Percentiles rank a stretch among this genome's conserved stretches.
Evolutionary conservation across 2,113 vertebrate genomes (phyloP).

Genomic region (Lamprotornis superbus): DNA sequence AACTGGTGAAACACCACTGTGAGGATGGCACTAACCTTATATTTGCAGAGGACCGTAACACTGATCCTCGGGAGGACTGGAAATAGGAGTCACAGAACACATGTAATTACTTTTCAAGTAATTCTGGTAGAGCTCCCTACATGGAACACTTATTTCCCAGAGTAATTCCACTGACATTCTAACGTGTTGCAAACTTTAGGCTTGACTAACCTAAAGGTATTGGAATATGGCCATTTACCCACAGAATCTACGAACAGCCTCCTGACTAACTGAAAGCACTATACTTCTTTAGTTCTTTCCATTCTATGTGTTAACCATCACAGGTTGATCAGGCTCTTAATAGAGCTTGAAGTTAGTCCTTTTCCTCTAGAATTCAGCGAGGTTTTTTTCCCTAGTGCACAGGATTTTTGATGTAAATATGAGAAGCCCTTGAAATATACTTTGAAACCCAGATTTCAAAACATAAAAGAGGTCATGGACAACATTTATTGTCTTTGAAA

Average conservation of each 20-base stretch:
- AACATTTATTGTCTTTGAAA: not conserved
- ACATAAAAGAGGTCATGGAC: not conserved
- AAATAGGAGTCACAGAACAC: not conserved
- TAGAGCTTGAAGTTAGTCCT: not conserved
- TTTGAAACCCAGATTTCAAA: not conserved
- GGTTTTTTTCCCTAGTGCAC: not conserved
- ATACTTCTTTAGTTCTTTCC: not conserved
- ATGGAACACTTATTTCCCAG: not conserved
- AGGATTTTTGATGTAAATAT: not conserved
- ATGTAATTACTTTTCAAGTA: not conserved
- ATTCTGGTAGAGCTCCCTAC: not conserved
- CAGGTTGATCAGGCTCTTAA: not conserved
- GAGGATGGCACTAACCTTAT: not conserved
- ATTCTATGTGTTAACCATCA: not conserved
- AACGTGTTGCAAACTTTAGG: not conserved
- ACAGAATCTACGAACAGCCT: not conserved
- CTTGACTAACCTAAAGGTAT: not conserved
- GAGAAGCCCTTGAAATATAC: not conserved
- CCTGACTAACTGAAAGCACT: not conserved
- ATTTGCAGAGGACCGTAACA: not conserved
- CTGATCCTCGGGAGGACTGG: not conserved
- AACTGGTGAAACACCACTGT: not conserved
- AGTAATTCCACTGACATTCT: not conserved
- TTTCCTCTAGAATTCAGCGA: not conserved
- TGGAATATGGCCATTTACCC: not conserved